Base-by-base conservation (phyloP, 2,113 vertebrate genomes). In the Rhynchopsitta pachyrhyncha region DNA sequence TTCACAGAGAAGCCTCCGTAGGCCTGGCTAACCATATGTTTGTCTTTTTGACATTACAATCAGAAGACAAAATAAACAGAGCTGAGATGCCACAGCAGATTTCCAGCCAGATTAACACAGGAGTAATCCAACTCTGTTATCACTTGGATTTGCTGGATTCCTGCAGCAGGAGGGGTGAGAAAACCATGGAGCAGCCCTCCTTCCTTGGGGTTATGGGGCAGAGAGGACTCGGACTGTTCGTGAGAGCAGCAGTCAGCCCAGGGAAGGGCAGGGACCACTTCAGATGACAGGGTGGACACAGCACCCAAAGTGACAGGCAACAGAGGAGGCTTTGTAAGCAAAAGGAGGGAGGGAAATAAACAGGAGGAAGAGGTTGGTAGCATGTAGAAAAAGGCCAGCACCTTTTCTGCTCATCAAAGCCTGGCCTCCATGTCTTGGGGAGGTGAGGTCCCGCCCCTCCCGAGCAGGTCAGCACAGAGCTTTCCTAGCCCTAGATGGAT, bases 21-120 rank as follows among this genome's bases (percentile, higher is more conserved):
- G 50, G 17, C 82, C 77, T 44, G 67, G 67, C 23, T 62, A 77
- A 64, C 87, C 93, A 63, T 23, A 39, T 14, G 5, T 35, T 59
- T 49, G 28, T 14, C 71, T 70, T 76, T 89, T 71, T 70, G 77
- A 91, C 77, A 64, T 55, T 41, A 76, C 59, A 67, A 35, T 82
- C 68, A 60, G 85, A 85, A 91, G 37, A 77, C 59, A 96, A 93
- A 94, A 87, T 52, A 84, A 94, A 90, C 78, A 92, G 77, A 81
- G 63, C 76, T 0, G 6, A 94, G 77, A 80, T 74, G 86, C 80
- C 85, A 88, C 78, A 60, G 53, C 4, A 2, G 19, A 80, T 91
- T 85, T 87, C 60, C 86, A 91, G 64, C 90, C 86, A 46, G 44
- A 42, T 74, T 42, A 87, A 42, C 42, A 18, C 0, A 55, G 39